phyloP scores from a whole-genome alignment of 2,888 invertebrate species.

The Dolichomitus sp. region DNA sequence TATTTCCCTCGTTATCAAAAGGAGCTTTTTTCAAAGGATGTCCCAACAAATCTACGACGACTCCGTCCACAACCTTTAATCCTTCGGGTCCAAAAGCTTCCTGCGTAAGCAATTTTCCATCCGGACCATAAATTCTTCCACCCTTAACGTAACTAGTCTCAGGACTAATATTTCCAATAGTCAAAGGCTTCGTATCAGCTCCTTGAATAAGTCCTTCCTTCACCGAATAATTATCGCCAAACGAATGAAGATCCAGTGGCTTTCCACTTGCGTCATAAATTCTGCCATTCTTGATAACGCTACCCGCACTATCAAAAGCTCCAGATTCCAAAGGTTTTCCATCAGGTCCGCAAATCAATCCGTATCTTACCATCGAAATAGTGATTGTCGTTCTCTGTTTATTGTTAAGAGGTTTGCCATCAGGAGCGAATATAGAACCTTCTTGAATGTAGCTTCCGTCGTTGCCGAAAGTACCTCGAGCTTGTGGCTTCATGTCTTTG shows the following conservation, averaged over 20 bases:
- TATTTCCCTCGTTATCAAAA: slow-evolving; percentile 82
- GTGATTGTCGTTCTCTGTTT: slow-evolving; percentile 76
- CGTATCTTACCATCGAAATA: slow-evolving; percentile 79
- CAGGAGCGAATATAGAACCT: slow-evolving; percentile 78
- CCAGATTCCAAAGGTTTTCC: slow-evolving; percentile 81
- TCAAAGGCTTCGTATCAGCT: slow-evolving; percentile 77
- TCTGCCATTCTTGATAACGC: slow-evolving; percentile 79
- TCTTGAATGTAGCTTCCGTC: slow-evolving; percentile 81
- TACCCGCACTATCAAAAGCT: slow-evolving; percentile 79
- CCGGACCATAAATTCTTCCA: slow-evolving; percentile 78
- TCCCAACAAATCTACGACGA: slow-evolving; percentile 79
- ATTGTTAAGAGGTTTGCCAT: slow-evolving; percentile 78
- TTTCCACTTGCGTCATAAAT: slow-evolving; percentile 78
- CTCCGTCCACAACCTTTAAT: slow-evolving; percentile 78
- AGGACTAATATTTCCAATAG: slow-evolving; percentile 75
- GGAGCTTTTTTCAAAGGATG: slow-evolving; percentile 78
- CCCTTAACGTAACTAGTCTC: slow-evolving; percentile 80
- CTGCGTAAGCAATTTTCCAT: slow-evolving; percentile 79
- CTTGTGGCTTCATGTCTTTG: slow-evolving; percentile 78
- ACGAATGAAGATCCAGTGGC: slow-evolving; percentile 76
- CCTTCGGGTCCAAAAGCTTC: slow-evolving; percentile 84
- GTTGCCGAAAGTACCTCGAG: slow-evolving; percentile 79
- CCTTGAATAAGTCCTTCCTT: slow-evolving; percentile 80
- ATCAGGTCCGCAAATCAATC: slow-evolving; percentile 79
- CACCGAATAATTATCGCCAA: slow-evolving; percentile 75